Evolutionary conservation across 2,113 vertebrate genomes (phyloP).

Genomic region (Smithornis capensis): DNA sequence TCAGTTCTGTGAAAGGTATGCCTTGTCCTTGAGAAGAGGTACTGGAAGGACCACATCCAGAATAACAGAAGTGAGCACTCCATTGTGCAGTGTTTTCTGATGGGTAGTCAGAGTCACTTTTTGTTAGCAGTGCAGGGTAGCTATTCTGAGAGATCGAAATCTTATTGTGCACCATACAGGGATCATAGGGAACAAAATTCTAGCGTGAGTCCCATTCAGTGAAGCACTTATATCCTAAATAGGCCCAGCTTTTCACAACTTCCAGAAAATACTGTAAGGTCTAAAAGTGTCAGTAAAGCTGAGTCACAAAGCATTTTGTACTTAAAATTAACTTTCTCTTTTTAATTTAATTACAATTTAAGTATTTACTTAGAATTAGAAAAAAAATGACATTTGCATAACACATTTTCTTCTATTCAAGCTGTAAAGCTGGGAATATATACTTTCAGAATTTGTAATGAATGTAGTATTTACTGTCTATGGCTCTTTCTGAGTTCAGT

Average conservation of each 20-base stretch:
- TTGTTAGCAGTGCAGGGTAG: background rate
- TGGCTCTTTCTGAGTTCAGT: background rate
- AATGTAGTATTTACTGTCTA: background rate
- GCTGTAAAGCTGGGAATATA: background rate
- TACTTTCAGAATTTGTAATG: background rate
- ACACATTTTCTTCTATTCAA: background rate
- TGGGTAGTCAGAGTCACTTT: background rate
- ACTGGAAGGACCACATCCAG: background rate
- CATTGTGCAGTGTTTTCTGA: background rate
- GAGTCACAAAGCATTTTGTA: background rate
- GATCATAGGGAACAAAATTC: background rate
- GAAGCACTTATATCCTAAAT: background rate
- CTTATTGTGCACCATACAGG: background rate
- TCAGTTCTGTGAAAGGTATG: background rate
- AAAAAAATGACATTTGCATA: background rate
- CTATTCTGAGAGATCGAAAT: background rate
- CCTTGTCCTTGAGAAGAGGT: background rate
- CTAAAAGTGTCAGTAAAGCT: background rate
- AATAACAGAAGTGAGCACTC: background rate
- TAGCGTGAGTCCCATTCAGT: background rate
- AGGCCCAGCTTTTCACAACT: background rate
- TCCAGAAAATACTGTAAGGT: background rate
- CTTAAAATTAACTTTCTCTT: background rate
- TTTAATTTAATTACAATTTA: background rate
- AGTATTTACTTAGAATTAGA: background rate